Evolutionary conservation across 1,140 invertebrate species (phyloP), one percentile per base, ranked within the genome.

Genomic region (Schmidtea mediterranea): DNA sequence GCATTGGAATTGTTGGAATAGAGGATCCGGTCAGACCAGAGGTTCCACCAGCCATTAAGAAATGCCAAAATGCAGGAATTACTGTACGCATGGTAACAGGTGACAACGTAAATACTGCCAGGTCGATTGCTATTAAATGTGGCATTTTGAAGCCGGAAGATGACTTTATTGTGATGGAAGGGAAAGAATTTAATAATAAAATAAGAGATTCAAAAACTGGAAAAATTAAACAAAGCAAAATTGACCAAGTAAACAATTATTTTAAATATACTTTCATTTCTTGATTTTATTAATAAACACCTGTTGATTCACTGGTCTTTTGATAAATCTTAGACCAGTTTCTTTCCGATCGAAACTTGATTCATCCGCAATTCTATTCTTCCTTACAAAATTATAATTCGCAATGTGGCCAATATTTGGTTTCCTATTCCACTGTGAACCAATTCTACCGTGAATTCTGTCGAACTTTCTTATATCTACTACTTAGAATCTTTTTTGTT

Each of bases 71-170:
- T 58, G 84, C 92, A 23, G 92, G 92, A 55, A 97, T 98, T 55
- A 92, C 84, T 13, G 92, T 98, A 2, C 73, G 92, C 48, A 98
- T 98, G 90, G 90, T 98, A 23, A 97, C 92, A 15, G 90, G 90
- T 52, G 90, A 98, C 69, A 97, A 98, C 67, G 77, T 97, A 48
- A 97, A 97, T 70, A 97, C 90, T 36, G 89, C 90, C 22, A 74
- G 86, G 49, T 95, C 89, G 22, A 98, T 98, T 59, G 87, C 90
- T 15, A 72, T 78, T 48, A 92, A 95, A 64, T 98, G 90, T 69
- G 90, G 90, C 38, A 97, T 98, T 56, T 65, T 95, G 12, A 79
- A 78, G 58, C 81, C 84, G 16, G 79, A 77, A 52, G 84, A 92
- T 57, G 84, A 94, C 61, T 92, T 84, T 65, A 74, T 95, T 18